Base-by-base conservation (phyloP, 1,140 invertebrate genomes). In the Neodiprion fabricii region DNA sequence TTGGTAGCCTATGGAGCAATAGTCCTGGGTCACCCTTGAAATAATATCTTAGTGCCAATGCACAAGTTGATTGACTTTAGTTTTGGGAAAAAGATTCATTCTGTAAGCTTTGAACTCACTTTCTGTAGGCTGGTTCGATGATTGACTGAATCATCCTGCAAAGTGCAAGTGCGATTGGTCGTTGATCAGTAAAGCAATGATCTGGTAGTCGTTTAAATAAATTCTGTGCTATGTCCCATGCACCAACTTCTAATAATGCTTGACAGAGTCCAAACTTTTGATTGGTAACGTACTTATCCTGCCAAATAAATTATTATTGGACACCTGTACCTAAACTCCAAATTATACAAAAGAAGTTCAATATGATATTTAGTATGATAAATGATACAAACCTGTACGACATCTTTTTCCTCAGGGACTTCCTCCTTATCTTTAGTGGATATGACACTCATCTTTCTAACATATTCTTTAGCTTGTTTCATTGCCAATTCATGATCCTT, bases 191-290 rank as follows among this genome's bases (percentile, higher is more conserved):
- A 11, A 95, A 91, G 84, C 92, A 95, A 85, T 93, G 93, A 67
- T 96, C 94, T 2, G 98, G 98, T 73, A 99, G 90, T 72, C 93
- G 91, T 74, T 93, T 92, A 23, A 97, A 93, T 53, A 99, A 89
- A 70, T 91, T 90, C 72, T 93, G 89, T 9, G 96, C 96, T 82
- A 95, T 94, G 11, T 93, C 91, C 97, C 97, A 99, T 79, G 96
- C 96, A 21, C 96, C 97, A 76, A 99, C 92, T 79, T 93, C 91
- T 7, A 99, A 84, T 7, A 99, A 85, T 1, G 96, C 96, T 85
- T 98, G 95, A 83, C 95, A 95, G 7, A 99, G 88, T 61, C 96
- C 95, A 80, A 99, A 92, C 86, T 99, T 99, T 87, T 99, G 98
- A 89, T 99, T 99, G 74, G 87, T 90, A 83, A 90, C 88, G 83